Evolutionary conservation across 2,113 vertebrate species (phyloP).

Genomic region (Edolisoma coerulescens): DNA sequence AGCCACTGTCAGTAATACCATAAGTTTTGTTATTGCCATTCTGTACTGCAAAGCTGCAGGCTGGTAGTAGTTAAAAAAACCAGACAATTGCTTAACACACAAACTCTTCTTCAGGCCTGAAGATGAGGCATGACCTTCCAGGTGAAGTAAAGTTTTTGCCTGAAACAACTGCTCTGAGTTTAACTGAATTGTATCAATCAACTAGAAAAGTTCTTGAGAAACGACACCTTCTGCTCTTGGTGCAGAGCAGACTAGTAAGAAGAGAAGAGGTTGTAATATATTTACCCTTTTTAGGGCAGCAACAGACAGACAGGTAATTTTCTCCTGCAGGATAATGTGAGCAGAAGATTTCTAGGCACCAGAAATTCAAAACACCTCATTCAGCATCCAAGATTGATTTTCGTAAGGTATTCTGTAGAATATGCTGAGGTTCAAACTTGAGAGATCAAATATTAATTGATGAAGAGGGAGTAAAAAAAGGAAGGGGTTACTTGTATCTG

Average conservation of each 20-base stretch:
- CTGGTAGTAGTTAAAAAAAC: background rate
- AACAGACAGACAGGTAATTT: background rate
- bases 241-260: background rate
- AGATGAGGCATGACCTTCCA: background rate
- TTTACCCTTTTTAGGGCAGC: background rate
- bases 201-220: background rate
- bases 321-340: background rate
- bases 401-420: background rate
- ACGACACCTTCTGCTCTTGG: background rate
- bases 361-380: background rate
- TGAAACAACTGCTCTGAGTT: background rate
- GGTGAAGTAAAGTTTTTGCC: background rate
- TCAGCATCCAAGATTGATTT: background rate
- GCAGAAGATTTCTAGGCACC: background rate
- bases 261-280: background rate
- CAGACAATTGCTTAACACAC: background rate
- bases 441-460: background rate
- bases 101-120: background rate
- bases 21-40: background rate
- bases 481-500: accelerated
- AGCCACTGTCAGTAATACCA: background rate
- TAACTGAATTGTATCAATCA: background rate
- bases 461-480: background rate
- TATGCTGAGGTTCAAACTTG: background rate
- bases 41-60: background rate